Evolutionary conservation across 92 coral and sea anemone genomes (phyloP).

Genomic region (Parazoanthus swiftii): DNA sequence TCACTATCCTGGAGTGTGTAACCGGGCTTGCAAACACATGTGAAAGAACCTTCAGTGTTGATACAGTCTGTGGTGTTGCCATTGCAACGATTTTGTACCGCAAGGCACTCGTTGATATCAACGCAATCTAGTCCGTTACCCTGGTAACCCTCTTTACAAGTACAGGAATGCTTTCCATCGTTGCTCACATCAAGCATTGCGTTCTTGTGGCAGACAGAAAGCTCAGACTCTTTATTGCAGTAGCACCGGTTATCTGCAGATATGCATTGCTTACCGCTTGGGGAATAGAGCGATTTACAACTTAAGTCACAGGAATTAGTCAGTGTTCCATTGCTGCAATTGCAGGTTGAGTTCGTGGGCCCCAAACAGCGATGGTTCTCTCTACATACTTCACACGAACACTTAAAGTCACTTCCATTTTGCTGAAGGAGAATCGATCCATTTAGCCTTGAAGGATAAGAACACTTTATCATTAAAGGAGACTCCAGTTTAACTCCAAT

Average conservation of each 20-base stretch:
- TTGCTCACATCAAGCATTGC: not conserved
- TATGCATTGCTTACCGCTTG: not conserved
- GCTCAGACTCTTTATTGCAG: not conserved
- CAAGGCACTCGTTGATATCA: conserved; percentile 64
- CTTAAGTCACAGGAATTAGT: conserved; percentile 22
- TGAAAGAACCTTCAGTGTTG: conserved; percentile 64
- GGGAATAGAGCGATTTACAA: not conserved
- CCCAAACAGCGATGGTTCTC: conserved; percentile 10
- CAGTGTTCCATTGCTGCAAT: conserved; percentile 6
- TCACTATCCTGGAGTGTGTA: conserved; percentile 14
- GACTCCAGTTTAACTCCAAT: not conserved
- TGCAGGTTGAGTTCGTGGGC: conserved; percentile 17
- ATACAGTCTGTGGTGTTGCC: conserved; percentile 40
- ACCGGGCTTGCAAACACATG: conserved; percentile 61
- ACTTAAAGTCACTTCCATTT: conserved; percentile 13
- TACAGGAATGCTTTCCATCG: conserved; percentile 42
- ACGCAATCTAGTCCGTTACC: conserved; percentile 63
- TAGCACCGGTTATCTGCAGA: conserved; percentile 3
- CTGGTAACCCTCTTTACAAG: conserved; percentile 58
- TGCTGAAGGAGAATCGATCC: conserved; percentile 12
- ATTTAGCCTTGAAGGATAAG: not conserved
- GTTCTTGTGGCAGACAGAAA: conserved; percentile 20
- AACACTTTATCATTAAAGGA: conserved; percentile 18
- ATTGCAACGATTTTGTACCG: conserved; percentile 8
- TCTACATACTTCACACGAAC: conserved; percentile 28